Base-by-base conservation (phyloP, 2,888 invertebrate genomes). In the Acanthosoma haemorrhoidale region DNA sequence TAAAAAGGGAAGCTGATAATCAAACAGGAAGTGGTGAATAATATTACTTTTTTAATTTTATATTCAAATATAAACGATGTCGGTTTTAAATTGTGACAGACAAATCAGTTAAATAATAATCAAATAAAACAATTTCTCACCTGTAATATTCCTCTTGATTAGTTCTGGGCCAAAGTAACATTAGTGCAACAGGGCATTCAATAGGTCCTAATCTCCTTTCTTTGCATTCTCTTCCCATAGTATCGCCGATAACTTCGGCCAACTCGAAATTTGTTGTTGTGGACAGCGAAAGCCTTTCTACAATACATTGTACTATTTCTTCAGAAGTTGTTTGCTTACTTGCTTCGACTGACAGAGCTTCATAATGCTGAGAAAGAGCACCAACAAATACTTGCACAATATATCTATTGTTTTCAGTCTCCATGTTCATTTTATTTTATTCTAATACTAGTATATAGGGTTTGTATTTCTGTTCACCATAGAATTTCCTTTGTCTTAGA, bases 321-420 rank as follows among this genome's bases (percentile, higher is more conserved):
- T 93, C 92, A 0, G 93, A 91, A 75, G 93, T 92, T 71, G 94
- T 94, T 80, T 92, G 91, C 79, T 94, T 94, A 75, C 92, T 92
- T 70, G 94, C 92, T 81, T 94, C 93, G 76, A 95, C 91, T 69
- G 91, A 91, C 74, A 94, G 84, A 74, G 92, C 92, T 82, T 94
- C 93, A 83, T 92, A 93, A 80, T 92, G 90, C 77, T 88, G 88
- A 77, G 92, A 92, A 78, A 93, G 84, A 76, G 91, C 90, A 77
- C 92, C 93, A 80, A 94, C 93, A 83, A 91, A 92, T 81, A 94
- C 93, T 86, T 93, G 85, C 76, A 89, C 87, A 58, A 76, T 75
- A 64, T 74, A 75, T 25, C 75, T 70, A 66, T 74, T 75, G 68
- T 74, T 75, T 59, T 71, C 75, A 25, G 74, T 64, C 25, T 71